phyloP scores from a whole-genome alignment of 92 coral and sea anemone genomes.

The Parazoanthus swiftii region DNA sequence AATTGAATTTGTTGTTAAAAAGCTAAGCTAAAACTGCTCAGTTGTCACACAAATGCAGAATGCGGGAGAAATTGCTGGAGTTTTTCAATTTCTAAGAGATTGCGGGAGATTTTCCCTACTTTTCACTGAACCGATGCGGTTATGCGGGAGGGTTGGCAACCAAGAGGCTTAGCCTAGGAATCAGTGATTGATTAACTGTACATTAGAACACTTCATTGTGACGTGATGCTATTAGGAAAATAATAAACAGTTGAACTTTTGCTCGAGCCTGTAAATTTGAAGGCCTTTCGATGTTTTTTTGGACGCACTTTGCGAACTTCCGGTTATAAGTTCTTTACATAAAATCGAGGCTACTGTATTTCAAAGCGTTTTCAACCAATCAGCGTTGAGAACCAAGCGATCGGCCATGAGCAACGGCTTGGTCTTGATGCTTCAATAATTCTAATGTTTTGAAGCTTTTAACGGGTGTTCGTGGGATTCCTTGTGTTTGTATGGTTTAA shows the following conservation, averaged over 20 bases:
- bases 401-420: slow-evolving; percentile 80
- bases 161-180: too few relatives aligned
- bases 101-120: too few relatives aligned
- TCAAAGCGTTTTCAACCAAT: slow-evolving; percentile 72
- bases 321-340: slow-evolving; percentile 15
- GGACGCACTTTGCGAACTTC: background rate
- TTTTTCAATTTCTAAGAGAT: too few relatives aligned
- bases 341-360: slow-evolving; percentile 66
- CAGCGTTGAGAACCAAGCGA: slow-evolving; percentile 66
- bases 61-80: too few relatives aligned
- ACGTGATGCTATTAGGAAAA: background rate
- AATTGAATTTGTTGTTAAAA: too few relatives aligned
- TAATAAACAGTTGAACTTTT: too few relatives aligned
- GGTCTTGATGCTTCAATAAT: slow-evolving; percentile 48
- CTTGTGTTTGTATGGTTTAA: slow-evolving; percentile 4
- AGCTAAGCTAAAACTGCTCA: too few relatives aligned
- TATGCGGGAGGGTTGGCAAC: too few relatives aligned
- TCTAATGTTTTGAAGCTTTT: slow-evolving; percentile 22
- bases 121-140: too few relatives aligned
- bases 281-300: too few relatives aligned
- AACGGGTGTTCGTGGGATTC: background rate
- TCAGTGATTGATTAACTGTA: too few relatives aligned
- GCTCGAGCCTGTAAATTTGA: background rate
- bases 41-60: too few relatives aligned
- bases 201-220: background rate